These are phyloP conservation scores for Anoura caudifer DNA, from an alignment of 2,113 vertebrate species.

Conservation along the genomic window DNA sequence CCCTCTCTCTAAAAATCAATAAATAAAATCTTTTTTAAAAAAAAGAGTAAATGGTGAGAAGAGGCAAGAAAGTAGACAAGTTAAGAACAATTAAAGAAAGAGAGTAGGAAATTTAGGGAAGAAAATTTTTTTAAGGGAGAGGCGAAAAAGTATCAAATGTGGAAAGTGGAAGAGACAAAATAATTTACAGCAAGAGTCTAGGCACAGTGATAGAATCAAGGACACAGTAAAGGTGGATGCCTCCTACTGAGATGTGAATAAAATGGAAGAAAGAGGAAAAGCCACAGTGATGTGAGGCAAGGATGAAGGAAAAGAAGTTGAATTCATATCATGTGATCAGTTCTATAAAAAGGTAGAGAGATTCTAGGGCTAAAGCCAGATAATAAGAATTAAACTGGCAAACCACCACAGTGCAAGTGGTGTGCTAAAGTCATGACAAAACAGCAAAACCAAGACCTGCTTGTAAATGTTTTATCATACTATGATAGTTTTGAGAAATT, in stretches of 20 bases:
- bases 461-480: conserved; percentile 36
- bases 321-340: background rate
- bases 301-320: background rate
- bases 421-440: conserved; percentile 29
- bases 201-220: background rate
- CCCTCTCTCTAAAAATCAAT: too few relatives aligned
- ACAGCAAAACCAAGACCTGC: conserved; percentile 16
- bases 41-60: background rate
- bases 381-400: background rate
- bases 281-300: background rate
- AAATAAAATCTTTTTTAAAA: too few relatives aligned
- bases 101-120: background rate
- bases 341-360: background rate
- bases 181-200: background rate
- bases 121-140: background rate
- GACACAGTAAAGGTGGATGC: background rate
- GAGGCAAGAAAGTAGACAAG: background rate
- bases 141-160: background rate
- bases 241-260: background rate
- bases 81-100: background rate
- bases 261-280: background rate
- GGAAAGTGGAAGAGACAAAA: background rate
- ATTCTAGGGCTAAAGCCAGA: background rate
- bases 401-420: background rate
- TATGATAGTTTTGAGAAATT: conserved; percentile 41